Evolutionary conservation across 2,113 vertebrate species (phyloP).

Genomic region (Narcine bancroftii): DNA sequence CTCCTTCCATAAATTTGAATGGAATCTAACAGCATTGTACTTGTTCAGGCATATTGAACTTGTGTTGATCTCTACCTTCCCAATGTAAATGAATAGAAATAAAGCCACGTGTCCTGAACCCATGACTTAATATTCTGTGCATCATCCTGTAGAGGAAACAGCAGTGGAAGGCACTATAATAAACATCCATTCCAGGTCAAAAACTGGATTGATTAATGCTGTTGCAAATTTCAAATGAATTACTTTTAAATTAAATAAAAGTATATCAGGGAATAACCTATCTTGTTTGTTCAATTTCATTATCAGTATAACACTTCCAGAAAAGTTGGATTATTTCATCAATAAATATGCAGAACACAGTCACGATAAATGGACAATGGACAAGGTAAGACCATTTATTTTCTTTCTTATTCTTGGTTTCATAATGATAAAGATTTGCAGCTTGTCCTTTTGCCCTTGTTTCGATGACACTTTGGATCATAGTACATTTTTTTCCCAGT

Average conservation of each 20-base stretch:
- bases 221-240: not conserved
- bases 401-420: conserved; percentile 30
- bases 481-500: too few species aligned
- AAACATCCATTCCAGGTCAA: not conserved
- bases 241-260: not conserved
- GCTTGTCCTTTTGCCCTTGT: not conserved
- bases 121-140: not conserved
- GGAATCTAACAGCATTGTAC: not conserved
- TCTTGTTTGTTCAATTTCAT: conserved; percentile 38
- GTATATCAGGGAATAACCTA: not conserved
- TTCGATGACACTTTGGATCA: not conserved
- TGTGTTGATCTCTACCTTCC: not conserved
- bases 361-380: conserved; percentile 92
- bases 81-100: not conserved
- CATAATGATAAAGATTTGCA: not conserved
- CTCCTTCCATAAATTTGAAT: too few species aligned
- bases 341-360: conserved; percentile 91
- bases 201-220: not conserved
- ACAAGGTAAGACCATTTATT: conserved; percentile 70
- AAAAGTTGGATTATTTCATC: conserved; percentile 87
- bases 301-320: conserved; percentile 75
- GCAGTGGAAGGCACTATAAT: not conserved
- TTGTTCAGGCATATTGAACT: not conserved
- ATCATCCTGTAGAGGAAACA: not conserved
- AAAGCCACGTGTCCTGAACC: not conserved